Base-by-base conservation (phyloP, 2,797 vertebrate species). In the Taenioides sp. region DNA sequence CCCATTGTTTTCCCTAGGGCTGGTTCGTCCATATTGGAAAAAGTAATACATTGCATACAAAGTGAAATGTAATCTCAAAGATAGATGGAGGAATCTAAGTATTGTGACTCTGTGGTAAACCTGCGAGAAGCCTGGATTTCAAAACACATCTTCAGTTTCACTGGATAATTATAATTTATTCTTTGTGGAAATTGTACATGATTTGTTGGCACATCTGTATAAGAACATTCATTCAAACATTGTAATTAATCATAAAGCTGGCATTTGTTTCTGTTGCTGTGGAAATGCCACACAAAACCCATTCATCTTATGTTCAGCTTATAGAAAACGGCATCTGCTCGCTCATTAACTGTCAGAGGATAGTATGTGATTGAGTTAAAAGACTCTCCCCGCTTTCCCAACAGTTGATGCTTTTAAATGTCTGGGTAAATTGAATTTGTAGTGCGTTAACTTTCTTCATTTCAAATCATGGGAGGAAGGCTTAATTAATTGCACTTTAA, bases 21-120 rank as follows among this genome's bases (percentile, higher is more conserved):
- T 59, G 72, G 34, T 58, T 69, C 31, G 63, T 80, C 59, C 66
- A 34, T 57, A 76, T 75, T 81, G 5, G 6, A 47, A 57, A 23
- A 57, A 55, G 27, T 27, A 71, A 77, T 61, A 73, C 22, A 73
- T 72, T 40, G n/a, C 69, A 64, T 5, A 49, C n/a, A 60, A 72
- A 77, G 69, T 80, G 60, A 73, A 78, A 70, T 69, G 68, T 62
- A 67, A 76, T 81, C 72, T 79, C 9, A 71, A 76, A 76, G 52
- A 86, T 27, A 68, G 71, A 82, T 62, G 63, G 40, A 55, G 55
- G 34, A 76, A 71, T 57, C 52, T 27, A 28, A 43, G 54, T 20
- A 58, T 69, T 76, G 65, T 23, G 78, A 82, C 67, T 57, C 65
- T 72, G 62, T 14, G 16, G 69, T 28, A 77, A 28, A 82, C 75